phyloP scores from a whole-genome alignment of 1,140 invertebrate species.

The Tetragonula clypearis region DNA sequence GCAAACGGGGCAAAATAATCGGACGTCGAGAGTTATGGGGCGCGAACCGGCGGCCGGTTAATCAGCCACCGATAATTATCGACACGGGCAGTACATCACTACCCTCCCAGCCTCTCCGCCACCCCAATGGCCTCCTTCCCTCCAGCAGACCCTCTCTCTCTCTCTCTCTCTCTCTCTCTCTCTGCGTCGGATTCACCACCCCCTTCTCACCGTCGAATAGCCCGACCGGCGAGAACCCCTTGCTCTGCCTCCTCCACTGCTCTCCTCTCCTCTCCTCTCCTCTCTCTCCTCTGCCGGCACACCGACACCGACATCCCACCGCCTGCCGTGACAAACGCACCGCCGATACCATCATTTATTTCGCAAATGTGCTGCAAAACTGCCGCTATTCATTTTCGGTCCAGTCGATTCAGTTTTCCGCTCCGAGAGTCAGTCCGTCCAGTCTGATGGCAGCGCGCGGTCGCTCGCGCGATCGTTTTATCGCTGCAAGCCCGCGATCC shows the following conservation, averaged over 20 bases:
- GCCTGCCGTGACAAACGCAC: conserved; percentile 80
- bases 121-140: conserved; percentile 61
- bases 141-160: conserved; percentile 49
- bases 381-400: conserved; percentile 82
- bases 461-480: conserved; percentile 61
- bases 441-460: conserved; percentile 52
- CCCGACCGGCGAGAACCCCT: conserved; percentile 55
- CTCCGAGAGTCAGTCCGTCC: conserved; percentile 73
- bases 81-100: conserved; percentile 81
- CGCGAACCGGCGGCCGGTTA: conserved; percentile 82
- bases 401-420: conserved; percentile 80
- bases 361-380: conserved; percentile 82
- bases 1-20: conserved; percentile 81
- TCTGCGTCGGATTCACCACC: conserved; percentile 53
- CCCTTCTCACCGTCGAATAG: conserved; percentile 36
- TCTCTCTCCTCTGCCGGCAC: conserved; percentile 61
- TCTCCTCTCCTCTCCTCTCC: conserved; percentile 48
- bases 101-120: conserved; percentile 65
- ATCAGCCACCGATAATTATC: conserved; percentile 83
- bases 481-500: conserved; percentile 51
- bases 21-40: conserved; percentile 81
- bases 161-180: background rate
- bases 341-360: conserved; percentile 83
- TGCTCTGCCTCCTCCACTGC: conserved; percentile 24
- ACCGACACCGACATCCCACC: conserved; percentile 65